Evolutionary conservation across 2,888 invertebrate species (phyloP).

Genomic region (Caenorhabditis becei): DNA sequence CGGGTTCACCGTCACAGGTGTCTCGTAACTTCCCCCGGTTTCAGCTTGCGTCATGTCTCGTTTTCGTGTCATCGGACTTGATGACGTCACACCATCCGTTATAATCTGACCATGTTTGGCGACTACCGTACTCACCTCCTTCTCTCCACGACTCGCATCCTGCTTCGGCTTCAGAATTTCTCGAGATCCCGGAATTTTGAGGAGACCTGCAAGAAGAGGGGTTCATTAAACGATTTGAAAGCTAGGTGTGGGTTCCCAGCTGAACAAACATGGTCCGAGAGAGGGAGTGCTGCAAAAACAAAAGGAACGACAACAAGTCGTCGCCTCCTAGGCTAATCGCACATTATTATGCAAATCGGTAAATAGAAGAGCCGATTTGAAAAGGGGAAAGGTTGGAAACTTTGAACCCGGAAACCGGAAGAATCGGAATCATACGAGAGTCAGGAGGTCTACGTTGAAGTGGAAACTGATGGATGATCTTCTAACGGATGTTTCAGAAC

Average conservation of each 20-base stretch:
- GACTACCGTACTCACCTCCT: slow-evolving; percentile 72
- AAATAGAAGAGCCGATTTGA: slow-evolving; percentile 20
- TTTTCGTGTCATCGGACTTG: slow-evolving; percentile 52
- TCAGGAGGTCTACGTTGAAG: too few relatives aligned
- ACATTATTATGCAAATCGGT: slow-evolving; percentile 62
- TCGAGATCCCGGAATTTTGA: slow-evolving; percentile 72
- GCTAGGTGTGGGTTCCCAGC: slow-evolving; percentile 56
- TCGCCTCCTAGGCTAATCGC: slow-evolving; percentile 44
- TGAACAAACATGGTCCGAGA: slow-evolving; percentile 52
- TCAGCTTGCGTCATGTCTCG: slow-evolving; percentile 50
- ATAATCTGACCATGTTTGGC: neutral
- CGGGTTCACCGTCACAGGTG: slow-evolving; percentile 32
- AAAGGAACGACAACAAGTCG: slow-evolving; percentile 51
- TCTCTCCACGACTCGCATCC: slow-evolving; percentile 73
- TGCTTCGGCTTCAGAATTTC: slow-evolving; percentile 77
- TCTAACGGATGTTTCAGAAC: too few relatives aligned
- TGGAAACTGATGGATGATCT: too few relatives aligned
- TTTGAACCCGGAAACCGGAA: neutral
- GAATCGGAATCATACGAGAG: neutral
- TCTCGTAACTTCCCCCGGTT: slow-evolving; percentile 31
- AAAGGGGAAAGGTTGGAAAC: neutral
- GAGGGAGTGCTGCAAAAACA: slow-evolving; percentile 52
- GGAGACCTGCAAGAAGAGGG: slow-evolving; percentile 74
- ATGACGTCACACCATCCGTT: slow-evolving; percentile 19
- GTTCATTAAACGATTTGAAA: slow-evolving; percentile 7